Conservation (phyloP, 92 coral and sea anemone genomes). For the Paramuricea clavata region DNA sequence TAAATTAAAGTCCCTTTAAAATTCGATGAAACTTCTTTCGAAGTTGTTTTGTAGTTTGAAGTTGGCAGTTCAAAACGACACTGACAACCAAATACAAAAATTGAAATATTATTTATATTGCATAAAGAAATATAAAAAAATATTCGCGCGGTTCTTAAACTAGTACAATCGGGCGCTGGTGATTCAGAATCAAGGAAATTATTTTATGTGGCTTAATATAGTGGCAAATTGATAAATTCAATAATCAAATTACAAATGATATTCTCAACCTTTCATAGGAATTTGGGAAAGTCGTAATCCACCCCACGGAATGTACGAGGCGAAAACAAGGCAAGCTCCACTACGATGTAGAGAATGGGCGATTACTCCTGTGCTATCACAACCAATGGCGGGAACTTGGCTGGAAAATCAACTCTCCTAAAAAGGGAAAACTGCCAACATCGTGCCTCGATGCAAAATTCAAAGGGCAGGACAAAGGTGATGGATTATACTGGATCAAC, state of each 20-base stretch:
- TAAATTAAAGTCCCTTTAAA: too few relatives aligned
- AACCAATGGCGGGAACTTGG: slow-evolving; percentile 36
- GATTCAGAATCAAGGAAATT: too few relatives aligned
- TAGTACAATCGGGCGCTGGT: too few relatives aligned
- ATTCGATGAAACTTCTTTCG: too few relatives aligned
- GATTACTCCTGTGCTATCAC: slow-evolving; percentile 31
- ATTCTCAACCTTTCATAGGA: not conserved
- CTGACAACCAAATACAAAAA: too few relatives aligned
- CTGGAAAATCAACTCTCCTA: slow-evolving; percentile 18
- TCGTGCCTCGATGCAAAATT: slow-evolving; percentile 46
- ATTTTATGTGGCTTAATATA: too few relatives aligned
- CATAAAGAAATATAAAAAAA: too few relatives aligned
- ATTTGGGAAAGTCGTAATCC: slow-evolving; percentile 14
- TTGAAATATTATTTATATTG: too few relatives aligned
- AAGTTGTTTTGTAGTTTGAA: too few relatives aligned
- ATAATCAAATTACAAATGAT: not conserved
- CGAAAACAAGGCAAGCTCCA: slow-evolving; percentile 37
- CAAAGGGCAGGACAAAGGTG: slow-evolving; percentile 50
- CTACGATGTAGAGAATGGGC: slow-evolving; percentile 26
- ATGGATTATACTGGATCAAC: slow-evolving; percentile 97
- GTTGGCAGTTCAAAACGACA: too few relatives aligned
- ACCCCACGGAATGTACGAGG: slow-evolving; percentile 25
- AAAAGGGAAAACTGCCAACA: slow-evolving; percentile 28
- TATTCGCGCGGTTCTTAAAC: too few relatives aligned
- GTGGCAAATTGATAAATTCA: too few relatives aligned